Base-by-base conservation (phyloP, 2,113 vertebrate genomes). In the Machaerirhynchus nigripectus region DNA sequence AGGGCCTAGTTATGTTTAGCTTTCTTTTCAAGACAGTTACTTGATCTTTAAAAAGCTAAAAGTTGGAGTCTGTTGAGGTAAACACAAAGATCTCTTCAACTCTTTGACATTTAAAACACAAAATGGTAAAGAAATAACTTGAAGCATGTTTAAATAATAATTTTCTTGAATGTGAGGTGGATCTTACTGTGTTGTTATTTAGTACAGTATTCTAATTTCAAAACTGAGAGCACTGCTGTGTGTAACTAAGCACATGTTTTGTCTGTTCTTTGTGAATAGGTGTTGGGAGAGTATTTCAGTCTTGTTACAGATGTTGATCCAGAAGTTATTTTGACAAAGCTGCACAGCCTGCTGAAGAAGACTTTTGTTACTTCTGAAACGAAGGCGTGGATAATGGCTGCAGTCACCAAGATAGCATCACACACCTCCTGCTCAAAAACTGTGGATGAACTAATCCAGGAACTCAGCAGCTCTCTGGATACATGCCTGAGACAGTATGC, bases 281-380 rank as follows among this genome's bases (percentile, higher is more conserved):
- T 99, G 11, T 97, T 99, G 37, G 99, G 99, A 22, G 99, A 99
- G 63, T 99, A 99, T 96, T 98, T 98, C 59, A 97, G 98, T 78
- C 97, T 99, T 57, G 98, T 94, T 90, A 93, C 96, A 68, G 98
- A 98, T 33, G 93, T 98, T 67, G 97, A 98, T 30, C 97, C 98
- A 24, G 97, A 97, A n/a, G 92, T 96, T n/a, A 96, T 99, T 74
- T 95, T 99, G 93, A 89, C 50, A 33, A 99, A 98, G 71, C 97
- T 99, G 26, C 94, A 96, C 73, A 97, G 87, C 70, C 94, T 99
- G 90, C 96, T 99, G 80, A 97, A 96, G 70, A 98, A 96, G 95
- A 98, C 96, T 33, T 98, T 91, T 35, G 93, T 98, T 92, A 99
- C 97, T 90, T 98, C 97, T 80, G 99, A 99, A 97, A 99, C 99